phyloP scores from a whole-genome alignment of 1,140 invertebrate species.

The Diprion similis region DNA sequence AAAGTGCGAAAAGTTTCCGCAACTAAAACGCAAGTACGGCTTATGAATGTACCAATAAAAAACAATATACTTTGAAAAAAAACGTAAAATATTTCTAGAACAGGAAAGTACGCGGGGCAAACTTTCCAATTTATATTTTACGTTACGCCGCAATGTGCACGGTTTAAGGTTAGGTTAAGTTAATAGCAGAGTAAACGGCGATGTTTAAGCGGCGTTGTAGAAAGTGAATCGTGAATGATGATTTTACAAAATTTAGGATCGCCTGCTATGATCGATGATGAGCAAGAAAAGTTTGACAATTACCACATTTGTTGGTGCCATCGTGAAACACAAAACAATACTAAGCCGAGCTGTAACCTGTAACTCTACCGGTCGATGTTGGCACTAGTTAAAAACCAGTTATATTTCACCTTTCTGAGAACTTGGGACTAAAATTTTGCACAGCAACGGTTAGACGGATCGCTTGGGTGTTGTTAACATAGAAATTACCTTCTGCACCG shows the following conservation, averaged over 20 bases:
- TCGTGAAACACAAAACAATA: conserved; percentile 36
- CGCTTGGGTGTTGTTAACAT: background rate
- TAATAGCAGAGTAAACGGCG: background rate
- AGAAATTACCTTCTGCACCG: conserved; percentile 49
- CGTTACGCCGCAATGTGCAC: background rate
- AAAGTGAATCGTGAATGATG: background rate
- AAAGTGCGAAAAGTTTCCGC: conserved; percentile 17
- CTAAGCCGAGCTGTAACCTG: conserved; percentile 6
- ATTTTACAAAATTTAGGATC: conserved; percentile 7
- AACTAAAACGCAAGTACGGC: background rate
- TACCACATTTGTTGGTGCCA: conserved; percentile 36
- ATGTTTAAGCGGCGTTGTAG: background rate
- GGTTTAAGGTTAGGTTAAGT: conserved; percentile 9
- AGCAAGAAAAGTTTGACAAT: conserved; percentile 18
- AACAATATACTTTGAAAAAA: background rate
- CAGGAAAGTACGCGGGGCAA: conserved; percentile 13
- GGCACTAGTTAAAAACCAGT: conserved; percentile 41
- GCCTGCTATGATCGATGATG: conserved; percentile 3
- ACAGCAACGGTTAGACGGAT: no score
- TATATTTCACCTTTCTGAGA: background rate
- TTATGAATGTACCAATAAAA: no score
- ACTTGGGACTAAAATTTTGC: no score
- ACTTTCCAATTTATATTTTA: background rate
- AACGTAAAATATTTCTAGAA: background rate
- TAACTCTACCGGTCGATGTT: conserved; percentile 37